These are phyloP conservation scores for Aldabrachelys gigantea DNA, from an alignment of 2,113 vertebrate genomes.

Conservation along the genomic window DNA sequence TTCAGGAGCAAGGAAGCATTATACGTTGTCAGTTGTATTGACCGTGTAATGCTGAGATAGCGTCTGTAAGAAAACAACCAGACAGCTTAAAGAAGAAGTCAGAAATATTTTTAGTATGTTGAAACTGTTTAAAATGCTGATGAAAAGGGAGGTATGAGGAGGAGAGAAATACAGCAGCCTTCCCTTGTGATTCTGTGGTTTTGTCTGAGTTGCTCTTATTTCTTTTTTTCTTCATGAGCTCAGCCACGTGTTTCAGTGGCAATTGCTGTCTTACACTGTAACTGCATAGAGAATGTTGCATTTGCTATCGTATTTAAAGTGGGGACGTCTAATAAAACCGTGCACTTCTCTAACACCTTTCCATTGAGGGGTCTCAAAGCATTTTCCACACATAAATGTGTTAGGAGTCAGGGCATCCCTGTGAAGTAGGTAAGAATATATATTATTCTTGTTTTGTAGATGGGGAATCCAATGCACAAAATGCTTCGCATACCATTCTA, in stretches of 20 bases:
- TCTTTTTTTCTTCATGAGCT: rapidly evolving
- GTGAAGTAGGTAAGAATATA: not conserved
- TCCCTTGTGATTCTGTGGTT: constrained; percentile 35
- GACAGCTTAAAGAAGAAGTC: constrained; percentile 51
- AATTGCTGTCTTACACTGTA: not conserved
- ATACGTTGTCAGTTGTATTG: not conserved
- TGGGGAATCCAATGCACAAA: not conserved
- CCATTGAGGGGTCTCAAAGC: not conserved
- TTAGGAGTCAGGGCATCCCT: not conserved
- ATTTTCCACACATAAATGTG: not conserved
- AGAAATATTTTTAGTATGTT: constrained; percentile 17
- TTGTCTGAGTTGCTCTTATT: not conserved
- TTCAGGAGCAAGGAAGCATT: not conserved
- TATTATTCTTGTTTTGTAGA: not conserved
- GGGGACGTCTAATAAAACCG: not conserved
- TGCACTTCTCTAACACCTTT: not conserved
- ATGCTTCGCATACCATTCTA: not conserved
- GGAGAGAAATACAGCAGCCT: constrained; percentile 31
- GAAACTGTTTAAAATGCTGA: constrained; percentile 1
- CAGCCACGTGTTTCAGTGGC: not conserved
- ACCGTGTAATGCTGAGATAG: constrained; percentile 54
- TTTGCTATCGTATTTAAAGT: constrained; percentile 12
- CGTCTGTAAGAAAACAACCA: constrained; percentile 59
- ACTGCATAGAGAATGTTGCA: not conserved
- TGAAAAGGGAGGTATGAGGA: not conserved